Evolutionary conservation across 2,797 vertebrate species (phyloP), one percentile per base, ranked within the genome.

Genomic region (Pangasius krempfi): DNA sequence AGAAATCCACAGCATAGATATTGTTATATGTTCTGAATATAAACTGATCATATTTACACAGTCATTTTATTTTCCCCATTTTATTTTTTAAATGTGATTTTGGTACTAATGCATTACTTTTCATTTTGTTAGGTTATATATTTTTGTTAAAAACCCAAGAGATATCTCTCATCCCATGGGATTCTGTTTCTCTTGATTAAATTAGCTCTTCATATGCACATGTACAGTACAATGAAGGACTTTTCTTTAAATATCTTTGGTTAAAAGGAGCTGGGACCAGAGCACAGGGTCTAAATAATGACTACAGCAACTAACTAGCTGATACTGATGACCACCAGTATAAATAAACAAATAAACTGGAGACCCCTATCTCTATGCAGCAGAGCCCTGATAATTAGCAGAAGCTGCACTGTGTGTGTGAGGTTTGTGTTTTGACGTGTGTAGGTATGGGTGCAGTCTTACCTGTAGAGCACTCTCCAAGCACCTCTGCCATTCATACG

Each of bases 401-500:
- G 14, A 27, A 8, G 0, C 0, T 5, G 7, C 25, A 44, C 52
- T 66, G 30, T 16, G 75, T 47, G 20, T 27, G 12, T 73, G 47
- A 72, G 20, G 62, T 56, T 22, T 47, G 58, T 58, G 33, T 56
- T 25, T 20, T 60, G 44, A 27, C 54, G 9, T 86, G 70, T 62
- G 70, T 5, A 30, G 14, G 33, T 79, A 66, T 12, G n/a, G 75
- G 60, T 81, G 84, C 6, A 58, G 52, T 13, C 95, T 95, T 93
- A 99, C 99, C 95, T 98, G 97, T 66, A 99, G 94, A 85, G 98
- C 98, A 13, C 97, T 98, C 94, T 98, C 97, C 95, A 99, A 95
- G 93, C 99, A 99, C 58, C 99, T 95, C 89, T 99, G 98, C 99
- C 99, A 99, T 93, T 99, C 99, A 7, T 98, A 99, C 0, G 98